Evolutionary conservation across 2,888 invertebrate genomes (phyloP).

Genomic region (Petrolisthes cinctipes): DNA sequence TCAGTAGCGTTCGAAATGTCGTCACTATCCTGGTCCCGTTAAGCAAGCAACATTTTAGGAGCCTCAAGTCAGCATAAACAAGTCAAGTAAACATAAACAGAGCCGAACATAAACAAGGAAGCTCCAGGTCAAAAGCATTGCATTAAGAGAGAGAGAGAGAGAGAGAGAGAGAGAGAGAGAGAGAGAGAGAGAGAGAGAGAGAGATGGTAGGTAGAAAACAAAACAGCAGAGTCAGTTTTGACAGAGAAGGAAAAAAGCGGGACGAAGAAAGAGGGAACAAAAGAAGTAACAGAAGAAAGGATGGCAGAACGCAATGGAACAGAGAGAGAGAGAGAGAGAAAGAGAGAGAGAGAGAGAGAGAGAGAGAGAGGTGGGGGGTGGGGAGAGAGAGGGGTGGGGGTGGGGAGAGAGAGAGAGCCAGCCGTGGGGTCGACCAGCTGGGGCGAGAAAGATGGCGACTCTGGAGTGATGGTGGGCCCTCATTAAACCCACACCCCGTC

Average conservation of each 20-base stretch:
- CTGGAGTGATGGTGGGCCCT: constrained; percentile 53
- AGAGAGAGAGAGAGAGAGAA: not conserved
- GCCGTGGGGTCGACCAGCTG: constrained; percentile 2
- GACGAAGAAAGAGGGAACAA: not conserved
- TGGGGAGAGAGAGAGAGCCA: not conserved
- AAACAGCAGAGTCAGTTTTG: not conserved
- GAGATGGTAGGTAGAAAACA: not conserved
- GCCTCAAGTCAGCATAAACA: not conserved
- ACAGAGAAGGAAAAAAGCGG: not conserved
- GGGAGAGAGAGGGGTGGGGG: not conserved
- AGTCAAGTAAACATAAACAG: not conserved
- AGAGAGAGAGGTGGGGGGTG: constrained; percentile 5
- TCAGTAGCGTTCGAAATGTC: too few relatives aligned
- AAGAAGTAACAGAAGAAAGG: not conserved
- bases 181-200: not conserved
- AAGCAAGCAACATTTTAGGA: not conserved
- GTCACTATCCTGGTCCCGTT: not conserved
- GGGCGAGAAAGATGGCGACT: constrained; percentile 55
- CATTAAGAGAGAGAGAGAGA: not conserved
- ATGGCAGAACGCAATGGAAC: not conserved
- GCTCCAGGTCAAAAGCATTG: not conserved
- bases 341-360: constrained; percentile 19
- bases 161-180: not conserved
- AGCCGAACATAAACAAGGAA: not conserved
- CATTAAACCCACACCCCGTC: constrained; percentile 60